These are phyloP conservation scores for Spodoptera frugiperda DNA, from an alignment of 1,140 invertebrate genomes.

Conservation along the genomic window DNA sequence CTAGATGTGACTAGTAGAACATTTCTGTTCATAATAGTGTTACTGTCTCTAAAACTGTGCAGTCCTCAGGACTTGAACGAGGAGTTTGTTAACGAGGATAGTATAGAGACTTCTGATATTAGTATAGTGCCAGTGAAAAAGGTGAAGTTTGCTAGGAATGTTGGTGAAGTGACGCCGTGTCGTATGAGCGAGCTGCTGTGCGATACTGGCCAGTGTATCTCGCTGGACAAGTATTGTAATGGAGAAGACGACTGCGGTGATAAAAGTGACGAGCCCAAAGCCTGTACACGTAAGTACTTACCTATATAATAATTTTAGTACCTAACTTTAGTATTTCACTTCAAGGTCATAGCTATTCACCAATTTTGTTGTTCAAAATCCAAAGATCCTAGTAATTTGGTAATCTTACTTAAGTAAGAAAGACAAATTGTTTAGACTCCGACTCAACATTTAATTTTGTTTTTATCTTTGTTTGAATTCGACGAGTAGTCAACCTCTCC, in stretches of 20 bases:
- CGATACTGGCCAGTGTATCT: constrained; percentile 90
- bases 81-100: constrained; percentile 76
- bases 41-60: constrained; percentile 78
- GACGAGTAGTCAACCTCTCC: too few relatives aligned
- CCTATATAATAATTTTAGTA: background rate
- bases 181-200: constrained; percentile 92
- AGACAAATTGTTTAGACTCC: too few relatives aligned
- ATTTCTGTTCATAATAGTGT: constrained; percentile 77
- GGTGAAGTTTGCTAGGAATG: constrained; percentile 64
- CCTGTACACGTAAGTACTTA: constrained; percentile 91
- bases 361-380: too few relatives aligned
- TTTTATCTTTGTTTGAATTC: too few relatives aligned
- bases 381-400: too few relatives aligned
- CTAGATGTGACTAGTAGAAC: constrained; percentile 73
- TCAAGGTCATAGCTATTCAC: too few relatives aligned
- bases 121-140: constrained; percentile 68
- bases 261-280: constrained; percentile 91
- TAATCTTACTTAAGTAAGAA: too few relatives aligned
- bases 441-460: too few relatives aligned
- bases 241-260: constrained; percentile 92
- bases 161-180: constrained; percentile 83
- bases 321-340: too few relatives aligned
- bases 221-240: constrained; percentile 92
- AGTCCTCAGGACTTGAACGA: constrained; percentile 79
- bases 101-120: constrained; percentile 65